These are phyloP conservation scores for Poecilia picta DNA, from an alignment of 2,797 vertebrate species.

Conservation along the genomic window DNA sequence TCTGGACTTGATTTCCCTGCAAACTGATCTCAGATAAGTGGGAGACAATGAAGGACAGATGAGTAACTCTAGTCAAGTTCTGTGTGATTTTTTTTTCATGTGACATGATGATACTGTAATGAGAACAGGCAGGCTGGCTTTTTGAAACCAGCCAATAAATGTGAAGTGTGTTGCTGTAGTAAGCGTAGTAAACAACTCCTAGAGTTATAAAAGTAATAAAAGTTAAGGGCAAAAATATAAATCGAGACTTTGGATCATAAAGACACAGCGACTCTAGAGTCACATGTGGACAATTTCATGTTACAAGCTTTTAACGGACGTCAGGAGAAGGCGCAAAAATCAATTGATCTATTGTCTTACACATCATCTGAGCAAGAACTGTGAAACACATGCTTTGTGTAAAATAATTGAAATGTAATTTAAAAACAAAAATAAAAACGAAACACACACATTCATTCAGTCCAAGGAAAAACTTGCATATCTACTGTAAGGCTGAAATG, in stretches of 20 bases:
- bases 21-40: not conserved
- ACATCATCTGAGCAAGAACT: not conserved
- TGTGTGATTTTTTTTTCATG: not conserved
- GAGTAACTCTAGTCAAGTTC: not conserved
- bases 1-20: not conserved
- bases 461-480: not conserved
- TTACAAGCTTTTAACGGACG: not conserved
- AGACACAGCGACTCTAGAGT: not conserved
- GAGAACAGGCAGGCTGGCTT: too few relatives aligned
- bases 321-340: not conserved
- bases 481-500: not conserved
- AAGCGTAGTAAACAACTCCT: not conserved
- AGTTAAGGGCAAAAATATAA: not conserved
- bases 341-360: not conserved
- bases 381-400: not conserved
- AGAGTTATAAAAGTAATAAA: not conserved
- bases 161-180: not conserved
- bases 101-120: not conserved
- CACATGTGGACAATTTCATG: slow-evolving; percentile 1
- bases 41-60: not conserved
- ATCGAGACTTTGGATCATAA: not conserved
- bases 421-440: not conserved
- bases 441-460: not conserved
- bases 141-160: not conserved
- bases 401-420: not conserved